Evolutionary conservation across 2,888 invertebrate genomes (phyloP).

Genomic region (Melanchra persicariae): DNA sequence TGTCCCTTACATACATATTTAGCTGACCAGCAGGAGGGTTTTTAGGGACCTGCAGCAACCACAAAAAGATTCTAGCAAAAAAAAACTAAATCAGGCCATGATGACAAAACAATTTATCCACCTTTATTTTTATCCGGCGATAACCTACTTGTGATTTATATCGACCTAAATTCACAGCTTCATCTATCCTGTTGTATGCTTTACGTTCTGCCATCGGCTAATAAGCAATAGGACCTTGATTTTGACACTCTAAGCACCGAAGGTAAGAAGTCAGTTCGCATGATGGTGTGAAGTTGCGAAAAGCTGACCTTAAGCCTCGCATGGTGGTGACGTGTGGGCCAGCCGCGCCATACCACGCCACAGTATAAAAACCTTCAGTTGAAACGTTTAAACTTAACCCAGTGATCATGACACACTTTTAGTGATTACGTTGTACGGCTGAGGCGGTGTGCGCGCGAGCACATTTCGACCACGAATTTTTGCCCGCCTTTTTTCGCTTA

Average conservation of each 20-base stretch:
- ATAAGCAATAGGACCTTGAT: conserved; percentile 58
- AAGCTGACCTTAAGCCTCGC: conserved; percentile 56
- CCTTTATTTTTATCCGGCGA: conserved; percentile 52
- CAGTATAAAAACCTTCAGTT: conserved; percentile 68
- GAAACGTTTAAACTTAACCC: conserved; percentile 89
- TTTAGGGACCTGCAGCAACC: background rate
- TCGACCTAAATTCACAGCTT: conserved; percentile 34
- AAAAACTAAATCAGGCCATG: conserved; percentile 22
- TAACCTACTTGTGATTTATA: conserved; percentile 59
- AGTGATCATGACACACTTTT: conserved; percentile 90
- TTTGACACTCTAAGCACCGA: conserved; percentile 53
- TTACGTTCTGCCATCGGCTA: conserved; percentile 2
- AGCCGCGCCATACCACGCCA: conserved; percentile 44
- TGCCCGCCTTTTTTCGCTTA: conserved; percentile 72
- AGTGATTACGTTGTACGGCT: conserved; percentile 82
- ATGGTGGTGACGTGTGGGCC: conserved; percentile 58
- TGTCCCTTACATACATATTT: background rate
- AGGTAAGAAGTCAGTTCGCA: conserved; percentile 49
- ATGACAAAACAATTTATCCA: conserved; percentile 50
- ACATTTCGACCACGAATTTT: conserved; percentile 75
- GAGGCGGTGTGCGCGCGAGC: conserved; percentile 73
- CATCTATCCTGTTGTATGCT: background rate
- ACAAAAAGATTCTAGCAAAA: background rate
- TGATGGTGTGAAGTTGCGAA: conserved; percentile 63
- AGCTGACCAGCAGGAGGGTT: background rate